Evolutionary conservation across 1,140 invertebrate species (phyloP), one percentile per base, ranked within the genome.

Genomic region (Drosophila chauvacae): DNA sequence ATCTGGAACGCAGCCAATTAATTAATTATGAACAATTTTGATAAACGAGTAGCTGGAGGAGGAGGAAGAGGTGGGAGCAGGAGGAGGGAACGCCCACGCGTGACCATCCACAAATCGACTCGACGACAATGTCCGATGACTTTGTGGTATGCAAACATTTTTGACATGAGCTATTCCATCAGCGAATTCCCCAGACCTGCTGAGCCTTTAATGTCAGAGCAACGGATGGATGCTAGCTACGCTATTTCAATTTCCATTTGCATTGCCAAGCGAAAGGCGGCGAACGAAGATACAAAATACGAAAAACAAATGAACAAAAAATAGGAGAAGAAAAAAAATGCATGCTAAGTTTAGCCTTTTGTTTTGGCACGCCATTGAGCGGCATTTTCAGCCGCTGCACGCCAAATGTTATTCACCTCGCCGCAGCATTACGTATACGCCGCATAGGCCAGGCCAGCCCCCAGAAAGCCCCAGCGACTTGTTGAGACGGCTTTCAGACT

Each of bases 11-110:
- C 78, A 90, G 85, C 81, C 85, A 90, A 90, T 90, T 90, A 90
- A 90, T 90, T 90, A 90, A 90, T 90, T 90, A 90, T 90, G 85
- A 90, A 80, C 85, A 90, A 90, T 90, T 90, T 85, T 90, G 85
- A 90, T 90, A 90, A 90, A 85, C 85, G 62, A 58, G 65, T 68
- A 59, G 51, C 47, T 62, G 62, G 47, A 51, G 45, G 53, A 57
- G 45, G 55, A 35, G 37, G 3, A 18, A 30, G 13, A 60, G 45
- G 42, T 48, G 30, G 30, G 0, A 20, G 53, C 4, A 42, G 48
- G 5, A 37, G 39, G 10, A 30, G 47, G 55, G 44, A 50, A 73
- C 79, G 80, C 83, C 83, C 83, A 87, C 83, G 70, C 75, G 59
- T 68, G 69, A 83, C 58, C 75, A 81, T 65, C 64, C 69, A 11